phyloP scores from a whole-genome alignment of 1,140 invertebrate species.

The Neotoxoptera formosana region DNA sequence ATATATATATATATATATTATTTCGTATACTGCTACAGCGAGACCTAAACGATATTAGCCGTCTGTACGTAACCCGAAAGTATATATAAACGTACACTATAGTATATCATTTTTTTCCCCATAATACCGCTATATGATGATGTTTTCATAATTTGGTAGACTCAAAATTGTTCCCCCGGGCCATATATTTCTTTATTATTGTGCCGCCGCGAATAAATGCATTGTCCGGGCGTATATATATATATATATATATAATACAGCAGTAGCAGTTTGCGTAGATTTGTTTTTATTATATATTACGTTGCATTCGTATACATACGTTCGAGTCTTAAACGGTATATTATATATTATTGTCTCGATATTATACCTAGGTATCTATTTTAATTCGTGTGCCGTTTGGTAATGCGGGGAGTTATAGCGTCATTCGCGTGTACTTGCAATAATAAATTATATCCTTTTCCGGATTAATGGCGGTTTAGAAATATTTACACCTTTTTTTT shows the following conservation, averaged over 20 bases:
- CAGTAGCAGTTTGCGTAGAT: background rate
- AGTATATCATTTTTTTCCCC: background rate
- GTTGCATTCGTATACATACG: background rate
- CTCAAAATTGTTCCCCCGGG: slow-evolving; percentile 23
- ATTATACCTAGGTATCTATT: background rate
- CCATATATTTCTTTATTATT: slow-evolving; percentile 36
- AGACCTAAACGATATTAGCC: background rate
- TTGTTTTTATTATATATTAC: background rate
- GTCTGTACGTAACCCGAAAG: background rate
- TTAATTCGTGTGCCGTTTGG: background rate
- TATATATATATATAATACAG: background rate
- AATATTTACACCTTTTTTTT: slow-evolving; percentile 40
- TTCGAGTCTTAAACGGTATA: slow-evolving; percentile 8
- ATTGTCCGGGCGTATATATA: background rate
- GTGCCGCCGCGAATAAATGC: background rate
- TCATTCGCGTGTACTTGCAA: background rate
- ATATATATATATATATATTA: background rate
- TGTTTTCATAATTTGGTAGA: slow-evolving; percentile 2
- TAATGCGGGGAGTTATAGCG: background rate
- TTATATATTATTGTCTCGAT: background rate
- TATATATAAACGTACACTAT: background rate
- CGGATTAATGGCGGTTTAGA: slow-evolving; percentile 8
- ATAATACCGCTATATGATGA: slow-evolving; percentile 8
- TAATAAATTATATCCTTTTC: slow-evolving; percentile 35
- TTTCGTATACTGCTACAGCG: background rate